Evolutionary conservation across 1,140 invertebrate genomes (phyloP), one percentile per base, ranked within the genome.

Genomic region (Phthorimaea operculella): DNA sequence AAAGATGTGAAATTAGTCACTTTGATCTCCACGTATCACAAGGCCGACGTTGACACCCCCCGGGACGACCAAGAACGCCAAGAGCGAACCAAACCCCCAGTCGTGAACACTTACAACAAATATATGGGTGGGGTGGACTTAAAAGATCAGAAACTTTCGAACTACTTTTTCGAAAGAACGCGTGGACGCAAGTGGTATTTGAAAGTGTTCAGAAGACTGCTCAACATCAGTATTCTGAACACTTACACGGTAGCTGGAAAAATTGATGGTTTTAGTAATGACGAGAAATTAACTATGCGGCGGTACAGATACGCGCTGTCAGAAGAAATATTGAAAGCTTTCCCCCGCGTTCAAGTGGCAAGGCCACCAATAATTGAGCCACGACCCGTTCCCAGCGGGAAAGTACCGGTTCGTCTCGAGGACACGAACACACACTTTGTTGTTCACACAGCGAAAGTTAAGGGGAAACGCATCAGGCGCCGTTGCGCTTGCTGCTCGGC

Each of bases 81-180:
- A 21, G 33, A 42, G n/a, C 34, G 28, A 9, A 7, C 10, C 10
- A 62, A 60, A 21, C 64, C 61, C 48, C 54, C 49, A 2, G 39
- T 42, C n/a, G 59, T 68, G 7, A 33, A n/a, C 17, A 57, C 62
- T 34, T 72, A 72, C 51, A 72, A 70, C 47, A 62, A 58, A 42
- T 4, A 2, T 12, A 50, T 50, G 48, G 48, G 48, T 28, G 48
- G 48, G 12, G 48, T 50, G 1, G 66, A 74, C 59, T 10, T 57
- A 0, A 61, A 64, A 57, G 71, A 74, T 56, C 71, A 74, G 44
- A 59, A 51, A n/a, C 51, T 68, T 0, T 57, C 57, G 1, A 55
- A 55, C 49, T 68, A 64, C 34, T 33, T 57, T 1, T 52, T 68
- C 15, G 65, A 68, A 21, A 33, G 59, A 1, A 65, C 60, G 54